These are phyloP conservation scores for Campaea margaritaria DNA, from an alignment of 2,888 invertebrate genomes.

Conservation along the genomic window DNA sequence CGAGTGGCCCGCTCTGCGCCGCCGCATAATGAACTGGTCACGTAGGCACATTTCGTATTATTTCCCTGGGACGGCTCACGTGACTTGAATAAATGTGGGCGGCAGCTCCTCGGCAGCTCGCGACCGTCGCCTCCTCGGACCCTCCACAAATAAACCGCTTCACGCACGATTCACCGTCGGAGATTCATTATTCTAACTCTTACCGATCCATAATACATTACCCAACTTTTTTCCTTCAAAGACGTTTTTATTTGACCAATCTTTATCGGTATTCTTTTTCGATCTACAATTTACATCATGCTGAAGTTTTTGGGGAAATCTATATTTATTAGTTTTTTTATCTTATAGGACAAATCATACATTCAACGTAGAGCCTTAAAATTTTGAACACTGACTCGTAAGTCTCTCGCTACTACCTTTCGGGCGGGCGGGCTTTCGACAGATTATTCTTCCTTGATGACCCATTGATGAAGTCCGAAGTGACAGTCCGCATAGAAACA, in stretches of 20 bases:
- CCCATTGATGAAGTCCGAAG: no score
- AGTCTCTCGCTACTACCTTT: no score
- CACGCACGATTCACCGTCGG: conserved; percentile 81
- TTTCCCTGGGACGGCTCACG: conserved; percentile 83
- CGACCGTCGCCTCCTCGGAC: conserved; percentile 68
- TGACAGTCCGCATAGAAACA: no score
- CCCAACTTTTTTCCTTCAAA: conserved; percentile 56
- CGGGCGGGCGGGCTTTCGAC: no score
- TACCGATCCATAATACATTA: conserved; percentile 72
- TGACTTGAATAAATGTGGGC: conserved; percentile 81
- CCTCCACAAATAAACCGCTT: conserved; percentile 84
- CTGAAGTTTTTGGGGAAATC: not conserved
- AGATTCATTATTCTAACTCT: conserved; percentile 84
- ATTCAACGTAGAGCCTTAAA: no score
- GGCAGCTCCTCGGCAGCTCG: conserved; percentile 57
- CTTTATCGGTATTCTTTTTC: conserved; percentile 42
- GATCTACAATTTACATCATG: conserved; percentile 37
- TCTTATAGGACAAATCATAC: no score
- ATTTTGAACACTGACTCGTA: no score
- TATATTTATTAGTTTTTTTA: not conserved
- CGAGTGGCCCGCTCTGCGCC: conserved; percentile 65
- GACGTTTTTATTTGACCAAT: conserved; percentile 54
- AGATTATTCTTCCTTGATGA: no score
- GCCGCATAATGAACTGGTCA: conserved; percentile 84
- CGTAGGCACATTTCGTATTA: conserved; percentile 86